Evolutionary conservation across 2,797 vertebrate species (phyloP), one percentile per base, ranked within the genome.

Genomic region (Luscinia luscinia): DNA sequence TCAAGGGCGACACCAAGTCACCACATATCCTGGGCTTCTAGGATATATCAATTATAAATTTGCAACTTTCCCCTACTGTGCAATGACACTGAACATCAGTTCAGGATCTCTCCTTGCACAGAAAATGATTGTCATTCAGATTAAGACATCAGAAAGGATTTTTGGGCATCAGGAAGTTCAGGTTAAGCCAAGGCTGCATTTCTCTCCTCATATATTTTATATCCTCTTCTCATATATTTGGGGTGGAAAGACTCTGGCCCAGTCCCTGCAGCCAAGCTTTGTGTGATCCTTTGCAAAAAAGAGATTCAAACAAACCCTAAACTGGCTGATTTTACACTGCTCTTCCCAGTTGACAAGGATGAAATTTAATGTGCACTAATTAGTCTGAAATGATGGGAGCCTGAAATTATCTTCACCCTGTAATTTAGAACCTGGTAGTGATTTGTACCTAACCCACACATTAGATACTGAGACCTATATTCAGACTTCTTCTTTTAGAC

Each of bases 401-500:
- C 89, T 92, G 81, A 82, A 95, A 94, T 95, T 89, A 82, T 74
- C 55, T 85, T 57, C 45, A 54, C 55, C 38, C 61, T 90, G 81
- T 57, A 90, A 93, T 93, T 96, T 86, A 58, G 58, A 92, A 81
- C n/a, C 52, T 81, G 69, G 34, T 78, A 67, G 32, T 46, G 75
- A 57, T 91, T 82, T 79, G 28, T 88, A 68, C 77, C 72, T 93
- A 89, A 89, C 67, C 66, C 78, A 85, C 75, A 66, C 32, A 27
- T 92, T 70, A 89, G 78, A 77, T 69, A 84, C 46, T 43, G 59
- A 79, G 43, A 82, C 36, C 62, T 91, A 79, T 83, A 87, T 89
- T 93, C 63, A 94, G 67, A 30, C 3, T 92, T 81, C 78, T 84
- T 40, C 61, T 96, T 95, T 96, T 92, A 95, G 87, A 70, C 48